These are phyloP conservation scores for Thomomys bottae DNA, from an alignment of 2,113 vertebrate species.

Conservation along the genomic window DNA sequence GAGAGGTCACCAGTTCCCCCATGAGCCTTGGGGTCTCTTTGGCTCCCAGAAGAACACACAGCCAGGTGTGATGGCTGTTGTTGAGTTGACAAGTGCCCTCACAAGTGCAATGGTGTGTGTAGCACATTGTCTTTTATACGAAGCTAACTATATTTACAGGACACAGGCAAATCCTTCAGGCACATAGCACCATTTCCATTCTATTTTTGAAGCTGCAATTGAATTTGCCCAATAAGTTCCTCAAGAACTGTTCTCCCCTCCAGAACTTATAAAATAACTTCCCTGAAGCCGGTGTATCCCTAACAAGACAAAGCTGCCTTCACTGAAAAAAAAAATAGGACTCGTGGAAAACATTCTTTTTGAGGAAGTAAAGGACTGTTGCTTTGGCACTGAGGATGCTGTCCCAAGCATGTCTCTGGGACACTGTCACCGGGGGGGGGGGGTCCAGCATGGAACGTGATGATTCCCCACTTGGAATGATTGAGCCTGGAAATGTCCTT, in stretches of 20 bases:
- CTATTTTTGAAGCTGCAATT: background rate
- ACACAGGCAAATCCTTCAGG: background rate
- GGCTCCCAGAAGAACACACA: background rate
- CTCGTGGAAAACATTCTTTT: background rate
- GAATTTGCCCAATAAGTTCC: background rate
- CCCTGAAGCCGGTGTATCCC: background rate
- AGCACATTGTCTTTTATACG: background rate
- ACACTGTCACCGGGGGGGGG: background rate
- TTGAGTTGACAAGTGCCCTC: background rate
- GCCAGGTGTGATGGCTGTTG: background rate
- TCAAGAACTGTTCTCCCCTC: conserved; percentile 20
- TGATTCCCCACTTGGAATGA: background rate
- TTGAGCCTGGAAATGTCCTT: background rate
- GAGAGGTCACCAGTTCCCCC: background rate
- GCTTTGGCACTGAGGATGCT: background rate
- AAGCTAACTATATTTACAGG: background rate
- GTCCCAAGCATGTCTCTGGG: background rate
- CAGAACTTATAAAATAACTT: background rate
- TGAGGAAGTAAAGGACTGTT: background rate
- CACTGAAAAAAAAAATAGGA: background rate
- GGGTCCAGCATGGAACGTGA: background rate
- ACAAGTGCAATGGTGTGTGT: too few relatives aligned
- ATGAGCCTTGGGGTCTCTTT: background rate
- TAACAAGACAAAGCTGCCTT: background rate
- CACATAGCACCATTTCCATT: background rate